Percentiles rank a stretch among this genome's conserved stretches.
Evolutionary conservation across 92 coral and sea anemone species (phyloP).

Genomic region (Phenganax marumi): DNA sequence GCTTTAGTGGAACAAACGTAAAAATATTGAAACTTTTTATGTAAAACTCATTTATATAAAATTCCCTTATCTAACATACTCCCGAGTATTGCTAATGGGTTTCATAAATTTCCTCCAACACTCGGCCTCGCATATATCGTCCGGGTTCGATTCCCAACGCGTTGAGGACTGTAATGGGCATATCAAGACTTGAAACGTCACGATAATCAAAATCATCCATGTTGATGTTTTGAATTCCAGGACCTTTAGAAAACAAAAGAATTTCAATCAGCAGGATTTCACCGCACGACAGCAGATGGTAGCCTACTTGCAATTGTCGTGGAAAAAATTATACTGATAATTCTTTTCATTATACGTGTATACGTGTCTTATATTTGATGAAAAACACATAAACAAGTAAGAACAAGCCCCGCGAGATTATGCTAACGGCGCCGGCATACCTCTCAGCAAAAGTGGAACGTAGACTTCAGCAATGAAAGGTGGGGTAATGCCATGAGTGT

Average conservation of each 20-base stretch:
- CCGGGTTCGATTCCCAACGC: constrained; percentile 35
- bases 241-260: background rate
- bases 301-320: too few relatives aligned
- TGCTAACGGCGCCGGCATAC: background rate
- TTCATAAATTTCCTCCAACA: constrained; percentile 38
- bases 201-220: background rate
- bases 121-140: constrained; percentile 36
- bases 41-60: too few relatives aligned
- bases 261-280: too few relatives aligned
- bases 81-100: background rate
- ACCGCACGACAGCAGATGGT: too few relatives aligned
- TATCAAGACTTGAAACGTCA: constrained; percentile 25
- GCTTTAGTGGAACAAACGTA: too few relatives aligned
- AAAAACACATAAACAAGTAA: too few relatives aligned
- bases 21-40: too few relatives aligned
- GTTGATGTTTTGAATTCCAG: constrained; percentile 11
- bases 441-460: constrained; percentile 36
- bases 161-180: constrained; percentile 33
- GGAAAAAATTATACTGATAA: too few relatives aligned
- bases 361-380: too few relatives aligned
- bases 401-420: too few relatives aligned
- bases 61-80: too few relatives aligned
- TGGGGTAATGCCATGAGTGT: constrained; percentile 7
- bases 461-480: constrained; percentile 33
- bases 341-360: too few relatives aligned